Evolutionary conservation across 2,888 invertebrate genomes (phyloP), one percentile per base, ranked within the genome.

Genomic region (Mythimna loreyi): DNA sequence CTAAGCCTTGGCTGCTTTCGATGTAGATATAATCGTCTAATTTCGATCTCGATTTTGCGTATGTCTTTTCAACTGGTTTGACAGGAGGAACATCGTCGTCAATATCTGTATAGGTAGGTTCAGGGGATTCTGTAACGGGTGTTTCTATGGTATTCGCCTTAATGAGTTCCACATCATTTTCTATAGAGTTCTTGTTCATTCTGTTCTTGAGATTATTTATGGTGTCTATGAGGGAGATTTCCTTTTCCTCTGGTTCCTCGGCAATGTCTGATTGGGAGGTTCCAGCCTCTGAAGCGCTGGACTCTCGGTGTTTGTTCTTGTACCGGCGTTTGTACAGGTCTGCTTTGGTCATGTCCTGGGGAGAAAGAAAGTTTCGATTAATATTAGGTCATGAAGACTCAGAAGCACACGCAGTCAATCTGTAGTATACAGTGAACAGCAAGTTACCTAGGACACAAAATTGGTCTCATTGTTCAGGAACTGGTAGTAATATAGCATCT

Each of bases 331-430:
- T 94, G 91, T 95, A 95, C 0, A 96, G 90, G 19, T 95, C 94
- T 0, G 95, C 95, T 88, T 95, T 94, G 65, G 95, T 95, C 95
- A 95, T 95, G 83, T 96, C 95, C 95, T 96, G 90, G 47, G 60
- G 75, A 70, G 53, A 40, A 69, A 50, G 36, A 1, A 0, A 8
- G 0, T n/a, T 7, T 52, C n/a, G 6, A 16, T 55, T 49, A 40
- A 40, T 40, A 40, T 40, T 19, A 16, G 1, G 40, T 40, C 40
- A 19, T 16, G 0, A 4, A 40, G 16, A 16, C 6, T 40, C 1
- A 40, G n/a, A n/a, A n/a, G n/a, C n/a, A n/a, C n/a, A n/a, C n/a
- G n/a, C 11, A 36, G 13, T 36, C 1, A 3, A 3, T 13, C 11
- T 3, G 36, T 11, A 36, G 36, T 1, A 13, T 3, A 36, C 13